These are phyloP conservation scores for Griposia aprilina DNA, from an alignment of 2,888 invertebrate species.

Conservation along the genomic window DNA sequence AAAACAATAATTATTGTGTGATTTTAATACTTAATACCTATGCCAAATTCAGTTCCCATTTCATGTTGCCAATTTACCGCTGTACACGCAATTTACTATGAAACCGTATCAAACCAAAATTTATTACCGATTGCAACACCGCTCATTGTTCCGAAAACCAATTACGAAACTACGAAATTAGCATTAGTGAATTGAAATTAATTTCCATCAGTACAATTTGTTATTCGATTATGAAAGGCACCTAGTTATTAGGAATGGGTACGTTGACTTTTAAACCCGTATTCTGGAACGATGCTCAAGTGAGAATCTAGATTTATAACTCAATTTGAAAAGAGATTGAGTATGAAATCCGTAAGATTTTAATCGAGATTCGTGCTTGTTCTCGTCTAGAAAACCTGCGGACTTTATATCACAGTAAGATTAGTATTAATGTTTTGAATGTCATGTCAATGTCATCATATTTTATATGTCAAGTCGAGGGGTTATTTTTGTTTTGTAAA, in stretches of 20 bases:
- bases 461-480: constrained; percentile 37
- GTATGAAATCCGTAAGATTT: neutral
- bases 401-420: neutral
- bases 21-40: neutral
- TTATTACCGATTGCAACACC: constrained; percentile 45
- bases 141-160: constrained; percentile 53
- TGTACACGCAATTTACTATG: constrained; percentile 32
- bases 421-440: constrained; percentile 8
- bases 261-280: neutral
- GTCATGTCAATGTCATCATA: constrained; percentile 14
- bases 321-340: neutral
- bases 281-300: neutral
- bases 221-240: constrained; percentile 11
- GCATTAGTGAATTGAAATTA: constrained; percentile 49
- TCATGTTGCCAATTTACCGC: constrained; percentile 7
- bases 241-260: neutral
- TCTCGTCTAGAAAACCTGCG: neutral
- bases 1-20: neutral
- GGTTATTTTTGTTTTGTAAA: constrained; percentile 44
- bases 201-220: constrained; percentile 27
- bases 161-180: constrained; percentile 56
- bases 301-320: neutral
- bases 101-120: constrained; percentile 40
- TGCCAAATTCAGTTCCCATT: constrained; percentile 9
- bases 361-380: constrained; percentile 4